Conservation (phyloP, 1,140 invertebrate genomes). For the Aporrectodea caliginosa region DNA sequence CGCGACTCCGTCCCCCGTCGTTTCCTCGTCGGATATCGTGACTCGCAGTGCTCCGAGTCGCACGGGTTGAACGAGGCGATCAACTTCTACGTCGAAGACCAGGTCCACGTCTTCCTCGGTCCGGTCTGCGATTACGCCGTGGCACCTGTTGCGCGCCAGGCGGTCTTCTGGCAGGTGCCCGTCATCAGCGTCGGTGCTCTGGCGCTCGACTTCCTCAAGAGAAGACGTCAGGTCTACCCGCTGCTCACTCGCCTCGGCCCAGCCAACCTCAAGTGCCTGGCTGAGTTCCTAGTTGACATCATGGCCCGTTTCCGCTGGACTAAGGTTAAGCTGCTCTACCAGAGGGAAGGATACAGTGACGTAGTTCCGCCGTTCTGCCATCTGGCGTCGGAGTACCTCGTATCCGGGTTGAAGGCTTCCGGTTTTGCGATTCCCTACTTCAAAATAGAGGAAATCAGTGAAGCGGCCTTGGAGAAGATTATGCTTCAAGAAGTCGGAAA, state of each 20-base stretch:
- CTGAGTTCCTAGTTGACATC: conserved; percentile 65
- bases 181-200: conserved; percentile 79
- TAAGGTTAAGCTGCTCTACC: conserved; percentile 68
- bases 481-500: not conserved
- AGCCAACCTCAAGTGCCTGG: conserved; percentile 68
- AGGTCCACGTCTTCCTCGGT: conserved; percentile 76
- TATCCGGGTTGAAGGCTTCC: conserved; percentile 11
- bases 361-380: conserved; percentile 58
- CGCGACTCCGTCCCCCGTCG: not conserved
- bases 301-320: conserved; percentile 64
- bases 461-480: not conserved
- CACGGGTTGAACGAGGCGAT: conserved; percentile 36
- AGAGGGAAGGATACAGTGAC: conserved; percentile 63
- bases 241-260: conserved; percentile 82
- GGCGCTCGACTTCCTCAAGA: conserved; percentile 66
- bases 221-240: conserved; percentile 59
- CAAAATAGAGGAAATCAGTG: not conserved
- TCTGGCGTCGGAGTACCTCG: conserved; percentile 39
- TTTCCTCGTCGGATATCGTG: conserved; percentile 11
- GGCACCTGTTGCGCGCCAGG: conserved; percentile 81
- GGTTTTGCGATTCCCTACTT: not conserved
- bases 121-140: conserved; percentile 87
- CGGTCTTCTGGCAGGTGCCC: conserved; percentile 78
- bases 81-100: conserved; percentile 37
- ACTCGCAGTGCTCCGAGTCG: conserved; percentile 4